Evolutionary conservation across 2,888 invertebrate species (phyloP).

Genomic region (Alcis repandata): DNA sequence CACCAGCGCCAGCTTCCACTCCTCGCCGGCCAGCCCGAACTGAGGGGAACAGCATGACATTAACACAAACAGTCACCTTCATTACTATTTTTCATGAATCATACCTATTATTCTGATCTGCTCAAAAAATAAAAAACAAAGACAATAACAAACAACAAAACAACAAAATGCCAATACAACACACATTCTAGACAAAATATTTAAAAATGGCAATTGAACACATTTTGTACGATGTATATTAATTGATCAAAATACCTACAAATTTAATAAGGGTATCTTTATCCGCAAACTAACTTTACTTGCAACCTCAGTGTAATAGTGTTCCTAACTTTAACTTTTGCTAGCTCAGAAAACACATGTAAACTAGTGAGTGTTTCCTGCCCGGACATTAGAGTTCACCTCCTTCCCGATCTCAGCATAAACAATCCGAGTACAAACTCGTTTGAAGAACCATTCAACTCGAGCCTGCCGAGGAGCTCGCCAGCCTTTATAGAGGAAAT

Average conservation of each 20-base stretch:
- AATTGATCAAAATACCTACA: too few species aligned
- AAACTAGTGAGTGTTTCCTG: conserved; percentile 6
- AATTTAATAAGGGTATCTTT: too few species aligned
- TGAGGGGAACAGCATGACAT: conserved; percentile 48
- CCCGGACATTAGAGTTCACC: conserved; percentile 5
- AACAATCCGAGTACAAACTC: conserved; percentile 27
- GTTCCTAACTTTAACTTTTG: too few species aligned
- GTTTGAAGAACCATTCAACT: conserved; percentile 30
- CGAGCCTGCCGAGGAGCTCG: background rate
- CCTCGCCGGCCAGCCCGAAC: conserved; percentile 78
- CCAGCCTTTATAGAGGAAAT: conserved; percentile 24
- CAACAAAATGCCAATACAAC: too few species aligned
- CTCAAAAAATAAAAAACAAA: too few species aligned
- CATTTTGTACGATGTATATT: too few species aligned
- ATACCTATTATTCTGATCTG: background rate
- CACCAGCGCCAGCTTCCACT: conserved; percentile 79
- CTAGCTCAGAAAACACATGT: conserved; percentile 8
- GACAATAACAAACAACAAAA: too few species aligned
- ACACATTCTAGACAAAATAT: too few species aligned
- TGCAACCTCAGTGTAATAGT: too few species aligned
- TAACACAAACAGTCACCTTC: background rate
- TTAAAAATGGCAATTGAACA: too few species aligned
- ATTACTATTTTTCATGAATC: background rate
- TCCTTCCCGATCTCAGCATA: background rate
- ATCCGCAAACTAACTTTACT: too few species aligned